These are phyloP conservation scores for Isoperla grammatica DNA, from an alignment of 2,888 invertebrate genomes.

Conservation along the genomic window DNA sequence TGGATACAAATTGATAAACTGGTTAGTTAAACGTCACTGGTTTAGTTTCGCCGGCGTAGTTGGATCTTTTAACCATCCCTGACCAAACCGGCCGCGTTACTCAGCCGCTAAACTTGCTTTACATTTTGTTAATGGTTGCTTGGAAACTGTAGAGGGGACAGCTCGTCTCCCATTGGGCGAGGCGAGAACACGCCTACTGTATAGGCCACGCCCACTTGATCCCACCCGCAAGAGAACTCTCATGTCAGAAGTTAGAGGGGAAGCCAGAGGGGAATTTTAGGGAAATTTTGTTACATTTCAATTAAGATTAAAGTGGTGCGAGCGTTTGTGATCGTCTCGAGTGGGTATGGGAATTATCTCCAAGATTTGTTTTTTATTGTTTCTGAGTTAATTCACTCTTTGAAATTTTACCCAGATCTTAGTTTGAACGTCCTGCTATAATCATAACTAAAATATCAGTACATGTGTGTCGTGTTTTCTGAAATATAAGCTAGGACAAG, in stretches of 20 bases:
- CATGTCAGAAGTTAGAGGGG: neutral
- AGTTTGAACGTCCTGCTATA: no score
- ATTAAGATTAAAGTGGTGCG: neutral
- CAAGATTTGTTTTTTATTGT: no score
- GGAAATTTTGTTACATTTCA: conserved; percentile 12
- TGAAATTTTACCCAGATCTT: no score
- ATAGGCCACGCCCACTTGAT: neutral
- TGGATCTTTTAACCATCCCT: no score
- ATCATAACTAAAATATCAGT: no score
- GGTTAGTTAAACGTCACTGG: no score
- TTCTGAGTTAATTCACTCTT: no score
- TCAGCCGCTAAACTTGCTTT: neutral
- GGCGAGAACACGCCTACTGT: neutral
- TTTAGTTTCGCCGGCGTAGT: no score
- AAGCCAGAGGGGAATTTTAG: neutral
- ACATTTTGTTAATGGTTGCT: neutral
- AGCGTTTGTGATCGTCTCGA: neutral
- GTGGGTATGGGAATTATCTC: neutral
- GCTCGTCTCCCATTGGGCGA: neutral
- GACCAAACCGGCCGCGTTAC: neutral
- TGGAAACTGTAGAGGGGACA: neutral
- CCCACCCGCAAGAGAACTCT: neutral
- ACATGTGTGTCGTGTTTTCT: no score
- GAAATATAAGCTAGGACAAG: no score
- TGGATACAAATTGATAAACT: no score